Evolutionary conservation across 2,888 invertebrate species (phyloP).

Genomic region (Caenorhabditis afra): DNA sequence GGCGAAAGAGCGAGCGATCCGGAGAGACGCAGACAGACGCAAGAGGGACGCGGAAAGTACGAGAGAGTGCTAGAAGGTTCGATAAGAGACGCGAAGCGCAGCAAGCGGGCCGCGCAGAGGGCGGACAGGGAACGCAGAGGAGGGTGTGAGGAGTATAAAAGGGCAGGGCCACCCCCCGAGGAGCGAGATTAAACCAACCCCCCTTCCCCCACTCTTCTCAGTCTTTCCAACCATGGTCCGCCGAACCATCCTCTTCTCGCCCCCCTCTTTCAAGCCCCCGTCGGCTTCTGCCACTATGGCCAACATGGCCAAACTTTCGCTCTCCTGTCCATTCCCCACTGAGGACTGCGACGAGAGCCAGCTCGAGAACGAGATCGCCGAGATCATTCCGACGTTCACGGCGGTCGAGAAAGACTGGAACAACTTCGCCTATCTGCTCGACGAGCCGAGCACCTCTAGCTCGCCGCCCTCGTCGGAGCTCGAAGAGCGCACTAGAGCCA

Average conservation of each 20-base stretch:
- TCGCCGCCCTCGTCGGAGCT: neutral
- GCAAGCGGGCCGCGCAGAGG: neutral
- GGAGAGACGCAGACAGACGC: constrained; percentile 40
- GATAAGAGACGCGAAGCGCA: constrained; percentile 40
- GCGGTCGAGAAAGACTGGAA: constrained; percentile 64
- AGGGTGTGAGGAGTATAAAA: constrained; percentile 26
- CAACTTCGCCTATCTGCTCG: constrained; percentile 60
- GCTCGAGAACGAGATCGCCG: constrained; percentile 32
- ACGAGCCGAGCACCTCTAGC: constrained; percentile 23
- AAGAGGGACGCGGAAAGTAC: constrained; percentile 37
- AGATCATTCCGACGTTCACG: constrained; percentile 57
- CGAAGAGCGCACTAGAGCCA: neutral
- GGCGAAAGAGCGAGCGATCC: constrained; percentile 6
- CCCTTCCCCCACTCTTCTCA: neutral
- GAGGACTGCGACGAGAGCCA: constrained; percentile 10
- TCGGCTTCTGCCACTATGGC: constrained; percentile 1
- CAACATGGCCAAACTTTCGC: constrained; percentile 23
- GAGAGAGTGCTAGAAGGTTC: constrained; percentile 51
- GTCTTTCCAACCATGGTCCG: constrained; percentile 18
- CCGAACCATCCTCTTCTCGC: constrained; percentile 25
- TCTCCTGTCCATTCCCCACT: neutral
- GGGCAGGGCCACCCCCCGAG: neutral
- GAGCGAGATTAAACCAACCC: neutral
- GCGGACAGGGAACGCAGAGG: neutral
- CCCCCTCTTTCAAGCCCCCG: constrained; percentile 5